Percentiles rank a stretch among this genome's conserved stretches.
Conservation (phyloP, 2,113 vertebrate species). For the Leptobrachium ailaonicum region DNA sequence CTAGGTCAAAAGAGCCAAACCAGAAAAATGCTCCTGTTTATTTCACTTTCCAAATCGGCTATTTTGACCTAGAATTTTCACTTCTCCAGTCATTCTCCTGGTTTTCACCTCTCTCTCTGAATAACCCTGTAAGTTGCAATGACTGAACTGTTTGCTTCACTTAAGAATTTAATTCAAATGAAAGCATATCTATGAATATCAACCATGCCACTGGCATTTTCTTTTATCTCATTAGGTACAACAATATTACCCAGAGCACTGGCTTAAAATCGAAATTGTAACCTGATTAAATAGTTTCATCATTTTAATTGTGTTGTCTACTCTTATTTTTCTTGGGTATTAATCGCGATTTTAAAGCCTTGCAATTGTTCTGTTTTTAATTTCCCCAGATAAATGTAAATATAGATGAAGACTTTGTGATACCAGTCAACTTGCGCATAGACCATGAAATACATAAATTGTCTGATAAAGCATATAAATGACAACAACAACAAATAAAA, state of each 20-base stretch:
- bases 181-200: not conserved
- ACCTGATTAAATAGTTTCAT: slow-evolving; percentile 29
- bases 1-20: too few relatives aligned
- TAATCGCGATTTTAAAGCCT: slow-evolving; percentile 20
- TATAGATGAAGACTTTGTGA: slow-evolving; percentile 30
- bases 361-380: slow-evolving; percentile 27
- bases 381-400: slow-evolving; percentile 44
- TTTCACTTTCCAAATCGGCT: too few relatives aligned
- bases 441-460: slow-evolving; percentile 16
- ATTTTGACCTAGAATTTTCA: too few relatives aligned
- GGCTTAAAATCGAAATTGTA: slow-evolving; percentile 25
- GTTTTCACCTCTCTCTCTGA: too few relatives aligned
- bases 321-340: slow-evolving; percentile 36
- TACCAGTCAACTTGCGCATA: not conserved
- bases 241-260: slow-evolving; percentile 15
- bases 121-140: not conserved
- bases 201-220: not conserved
- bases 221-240: not conserved
- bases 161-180: not conserved
- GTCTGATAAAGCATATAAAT: slow-evolving; percentile 24
- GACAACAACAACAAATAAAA: slow-evolving; percentile 3
- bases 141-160: not conserved
- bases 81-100: too few relatives aligned
- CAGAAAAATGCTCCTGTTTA: too few relatives aligned
- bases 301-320: slow-evolving; percentile 40